Conservation (phyloP, 1,140 invertebrate species). For the Aphis gossypii region DNA sequence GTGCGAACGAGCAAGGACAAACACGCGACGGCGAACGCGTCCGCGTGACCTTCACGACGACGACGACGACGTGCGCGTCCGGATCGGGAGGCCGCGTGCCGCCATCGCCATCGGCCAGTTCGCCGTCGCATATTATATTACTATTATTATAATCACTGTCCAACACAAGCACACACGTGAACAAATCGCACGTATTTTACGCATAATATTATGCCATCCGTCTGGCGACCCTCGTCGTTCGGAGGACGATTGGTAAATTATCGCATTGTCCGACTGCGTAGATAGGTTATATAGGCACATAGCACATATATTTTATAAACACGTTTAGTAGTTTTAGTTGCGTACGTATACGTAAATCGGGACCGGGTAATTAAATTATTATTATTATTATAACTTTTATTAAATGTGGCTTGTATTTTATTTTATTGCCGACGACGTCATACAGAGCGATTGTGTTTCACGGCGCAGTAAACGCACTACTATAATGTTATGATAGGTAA, state of each 20-base stretch:
- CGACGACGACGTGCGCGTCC: neutral
- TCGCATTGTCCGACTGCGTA: neutral
- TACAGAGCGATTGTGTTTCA: neutral
- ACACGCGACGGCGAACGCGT: neutral
- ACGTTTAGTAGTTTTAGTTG: neutral
- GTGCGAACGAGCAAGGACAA: neutral
- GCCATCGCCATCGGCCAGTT: neutral
- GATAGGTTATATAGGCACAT: neutral
- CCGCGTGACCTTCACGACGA: neutral
- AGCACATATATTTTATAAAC: neutral
- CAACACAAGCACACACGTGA: neutral
- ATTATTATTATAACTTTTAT: neutral
- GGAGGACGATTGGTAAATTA: neutral
- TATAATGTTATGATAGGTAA: neutral
- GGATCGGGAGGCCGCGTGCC: slow-evolving; percentile 3
- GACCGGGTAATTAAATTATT: neutral
- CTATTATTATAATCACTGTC: no score
- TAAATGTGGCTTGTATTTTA: neutral
- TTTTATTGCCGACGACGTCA: neutral
- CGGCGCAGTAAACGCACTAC: neutral
- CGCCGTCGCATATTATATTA: neutral
- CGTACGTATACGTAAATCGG: neutral
- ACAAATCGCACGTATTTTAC: neutral
- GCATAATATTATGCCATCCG: slow-evolving; percentile 5
- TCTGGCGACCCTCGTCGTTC: neutral